Conservation (phyloP, 2,888 invertebrate genomes). For the Cyclophora punctaria region DNA sequence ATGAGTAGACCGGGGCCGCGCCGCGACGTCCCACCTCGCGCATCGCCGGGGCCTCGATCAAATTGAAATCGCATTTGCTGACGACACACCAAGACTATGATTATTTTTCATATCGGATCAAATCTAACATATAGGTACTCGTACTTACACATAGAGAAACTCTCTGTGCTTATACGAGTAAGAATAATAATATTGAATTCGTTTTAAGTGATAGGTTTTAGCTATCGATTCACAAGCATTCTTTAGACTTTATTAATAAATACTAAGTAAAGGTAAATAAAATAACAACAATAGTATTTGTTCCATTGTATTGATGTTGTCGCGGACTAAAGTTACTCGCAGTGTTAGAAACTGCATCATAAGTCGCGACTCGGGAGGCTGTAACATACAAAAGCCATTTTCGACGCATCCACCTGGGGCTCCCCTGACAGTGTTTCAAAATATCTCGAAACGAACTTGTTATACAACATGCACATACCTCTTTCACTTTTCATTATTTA, state of each 20-base stretch:
- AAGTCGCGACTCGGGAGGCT: constrained; percentile 21
- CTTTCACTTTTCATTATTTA: constrained; percentile 10
- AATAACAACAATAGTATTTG: too few species aligned
- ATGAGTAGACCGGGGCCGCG: constrained; percentile 33
- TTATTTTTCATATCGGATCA: constrained; percentile 33
- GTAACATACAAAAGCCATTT: constrained; percentile 57
- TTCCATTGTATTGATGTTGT: background rate
- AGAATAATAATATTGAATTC: too few species aligned
- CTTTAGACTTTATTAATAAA: too few species aligned
- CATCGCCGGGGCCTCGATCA: constrained; percentile 51
- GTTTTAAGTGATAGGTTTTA: too few species aligned
- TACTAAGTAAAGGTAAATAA: too few species aligned
- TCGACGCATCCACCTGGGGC: constrained; percentile 41
- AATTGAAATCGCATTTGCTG: constrained; percentile 68
- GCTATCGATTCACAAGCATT: too few species aligned
- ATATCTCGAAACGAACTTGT: too few species aligned
- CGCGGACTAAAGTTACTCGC: constrained; percentile 17
- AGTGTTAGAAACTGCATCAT: constrained; percentile 24
- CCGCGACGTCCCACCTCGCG: constrained; percentile 36
- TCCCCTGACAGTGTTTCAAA: too few species aligned
- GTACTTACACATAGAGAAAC: too few species aligned
- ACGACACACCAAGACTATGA: constrained; percentile 42
- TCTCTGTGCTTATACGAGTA: too few species aligned
- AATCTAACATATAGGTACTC: background rate
- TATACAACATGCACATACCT: constrained; percentile 7